Base-by-base conservation (phyloP, 2,888 invertebrate genomes). In the Desoria tigrina region DNA sequence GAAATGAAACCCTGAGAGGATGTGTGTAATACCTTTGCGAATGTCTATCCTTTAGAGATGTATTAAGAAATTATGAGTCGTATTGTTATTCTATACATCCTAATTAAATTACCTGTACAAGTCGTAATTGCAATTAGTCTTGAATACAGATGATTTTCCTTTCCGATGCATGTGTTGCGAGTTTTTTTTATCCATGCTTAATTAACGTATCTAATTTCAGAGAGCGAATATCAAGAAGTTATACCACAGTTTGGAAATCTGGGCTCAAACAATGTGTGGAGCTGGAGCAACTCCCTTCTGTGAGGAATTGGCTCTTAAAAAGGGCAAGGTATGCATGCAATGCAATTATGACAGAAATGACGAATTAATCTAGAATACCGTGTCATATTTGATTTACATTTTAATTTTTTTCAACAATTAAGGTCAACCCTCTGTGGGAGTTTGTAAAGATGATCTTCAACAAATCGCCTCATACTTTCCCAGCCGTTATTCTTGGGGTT, bases 391-490 rank as follows among this genome's bases (percentile, higher is more conserved):
- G n/a, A n/a, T n/a, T n/a, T n/a, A n/a, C n/a, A n/a, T n/a, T n/a
- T n/a, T n/a, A n/a, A n/a, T n/a, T n/a, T n/a, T n/a, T n/a, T n/a
- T n/a, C n/a, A n/a, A n/a, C n/a, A n/a, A n/a, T 32, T 16, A 54
- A 74, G 74, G 62, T 74, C 11, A 74, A 74, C 67, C 74, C 74
- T 37, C 71, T 85, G 81, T 82, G 84, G 1, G 87, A 88, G 79
- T 80, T 90, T 0, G 77, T 90, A 0, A 88, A 87, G 77, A 87
- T 84, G 76, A 61, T 86, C 21, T 79, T 85, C 2, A 84, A 86
- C n/a, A 77, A 82, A 62, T 89, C 90, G 0, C 80, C 85, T 7
- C 86, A 88, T 76, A 88, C 86, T n/a, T 81, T 88, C 23, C 84
- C 87, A 0, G 85, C 86, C 27, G 83, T 90, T 0, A 78, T 81